Evolutionary conservation across 2,888 invertebrate genomes (phyloP).

Genomic region (Hypomecis punctinalis): DNA sequence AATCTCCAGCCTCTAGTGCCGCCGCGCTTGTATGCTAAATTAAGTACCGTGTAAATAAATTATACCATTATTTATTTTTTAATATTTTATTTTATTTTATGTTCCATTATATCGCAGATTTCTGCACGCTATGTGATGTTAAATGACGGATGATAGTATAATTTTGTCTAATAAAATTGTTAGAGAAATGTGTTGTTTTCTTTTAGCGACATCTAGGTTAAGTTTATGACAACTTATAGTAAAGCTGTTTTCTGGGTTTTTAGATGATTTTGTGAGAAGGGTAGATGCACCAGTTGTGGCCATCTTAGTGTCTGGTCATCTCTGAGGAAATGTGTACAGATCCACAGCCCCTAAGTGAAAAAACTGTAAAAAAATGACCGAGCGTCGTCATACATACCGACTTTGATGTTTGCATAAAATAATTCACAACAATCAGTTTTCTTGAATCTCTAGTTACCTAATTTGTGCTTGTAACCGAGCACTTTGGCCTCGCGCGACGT

Average conservation of each 20-base stretch:
- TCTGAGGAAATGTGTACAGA: no score
- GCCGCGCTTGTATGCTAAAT: constrained; percentile 36
- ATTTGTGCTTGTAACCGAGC: no score
- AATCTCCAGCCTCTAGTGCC: constrained; percentile 49
- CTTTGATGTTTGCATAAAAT: no score
- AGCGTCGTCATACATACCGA: no score
- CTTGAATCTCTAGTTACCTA: no score
- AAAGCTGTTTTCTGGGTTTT: background rate
- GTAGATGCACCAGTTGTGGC: no score
- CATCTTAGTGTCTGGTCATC: no score
- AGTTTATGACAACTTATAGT: background rate
- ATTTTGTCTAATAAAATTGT: constrained; percentile 41
- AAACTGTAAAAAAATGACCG: no score
- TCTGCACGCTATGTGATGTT: constrained; percentile 31
- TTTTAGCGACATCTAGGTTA: constrained; percentile 20
- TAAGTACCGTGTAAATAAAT: constrained; percentile 59
- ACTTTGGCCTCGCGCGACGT: no score
- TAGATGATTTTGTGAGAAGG: background rate
- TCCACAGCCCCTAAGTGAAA: no score
- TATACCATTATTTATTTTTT: constrained; percentile 48
- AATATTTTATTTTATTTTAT: constrained; percentile 16
- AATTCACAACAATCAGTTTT: no score
- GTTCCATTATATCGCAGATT: constrained; percentile 12
- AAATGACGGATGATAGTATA: constrained; percentile 35
- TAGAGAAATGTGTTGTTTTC: constrained; percentile 22